Percentiles rank a stretch among this genome's conserved stretches.
Conservation (phyloP, 2,888 invertebrate genomes). For the Chaitophorus viminalis region DNA sequence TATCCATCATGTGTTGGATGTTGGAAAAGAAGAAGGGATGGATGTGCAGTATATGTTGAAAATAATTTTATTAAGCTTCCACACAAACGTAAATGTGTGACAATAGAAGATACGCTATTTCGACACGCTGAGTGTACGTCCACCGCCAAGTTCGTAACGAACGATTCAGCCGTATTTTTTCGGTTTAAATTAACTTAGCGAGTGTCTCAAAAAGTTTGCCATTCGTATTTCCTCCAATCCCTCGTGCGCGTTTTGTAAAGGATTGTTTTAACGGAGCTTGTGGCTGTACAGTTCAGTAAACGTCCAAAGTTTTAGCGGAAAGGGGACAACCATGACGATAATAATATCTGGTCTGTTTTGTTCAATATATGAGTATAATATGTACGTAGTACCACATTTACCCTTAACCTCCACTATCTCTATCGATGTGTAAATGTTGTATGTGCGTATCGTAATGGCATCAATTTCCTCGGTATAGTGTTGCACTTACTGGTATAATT, state of each 20-base stretch:
- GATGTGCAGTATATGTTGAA: background rate
- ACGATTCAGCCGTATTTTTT: conserved; percentile 34
- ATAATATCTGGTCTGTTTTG: conserved; percentile 33
- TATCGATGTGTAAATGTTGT: background rate
- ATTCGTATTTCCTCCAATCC: background rate
- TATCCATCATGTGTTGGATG: conserved; percentile 10
- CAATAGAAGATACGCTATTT: background rate
- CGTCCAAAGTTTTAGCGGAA: conserved; percentile 29
- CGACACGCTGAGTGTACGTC: background rate
- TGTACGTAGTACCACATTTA: background rate
- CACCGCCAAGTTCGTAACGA: conserved; percentile 32
- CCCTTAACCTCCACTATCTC: background rate
- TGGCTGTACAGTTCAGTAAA: conserved; percentile 24
- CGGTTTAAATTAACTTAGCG: conserved; percentile 46
- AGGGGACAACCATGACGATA: background rate
- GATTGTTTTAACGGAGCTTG: conserved; percentile 4
- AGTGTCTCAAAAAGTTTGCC: conserved; percentile 20
- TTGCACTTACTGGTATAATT: background rate
- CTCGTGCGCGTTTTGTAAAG: background rate
- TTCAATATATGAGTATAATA: background rate
- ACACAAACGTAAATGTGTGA: conserved; percentile 7
- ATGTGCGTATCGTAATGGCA: background rate
- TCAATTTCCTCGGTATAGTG: background rate
- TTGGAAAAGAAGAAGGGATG: background rate
- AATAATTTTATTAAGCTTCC: conserved; percentile 22